Evolutionary conservation across 2,797 vertebrate species (phyloP).

Genomic region (Hippocampus kuda): DNA sequence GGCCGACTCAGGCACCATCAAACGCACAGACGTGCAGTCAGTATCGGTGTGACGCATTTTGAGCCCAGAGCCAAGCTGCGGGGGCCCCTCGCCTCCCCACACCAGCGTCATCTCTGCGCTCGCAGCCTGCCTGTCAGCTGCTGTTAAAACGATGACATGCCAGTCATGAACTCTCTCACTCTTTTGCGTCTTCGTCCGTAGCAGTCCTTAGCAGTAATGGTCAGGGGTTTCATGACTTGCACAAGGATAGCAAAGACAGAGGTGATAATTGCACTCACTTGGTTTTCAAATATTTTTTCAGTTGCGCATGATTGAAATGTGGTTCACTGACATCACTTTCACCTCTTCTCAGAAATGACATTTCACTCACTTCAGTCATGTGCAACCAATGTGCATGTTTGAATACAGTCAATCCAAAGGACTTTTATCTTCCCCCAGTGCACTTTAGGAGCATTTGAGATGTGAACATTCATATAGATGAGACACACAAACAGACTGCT

Average conservation of each 20-base stretch:
- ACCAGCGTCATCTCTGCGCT: conserved; percentile 56
- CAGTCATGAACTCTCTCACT: not conserved
- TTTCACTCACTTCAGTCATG: too few species aligned
- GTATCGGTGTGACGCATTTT: conserved; percentile 27
- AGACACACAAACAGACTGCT: too few species aligned
- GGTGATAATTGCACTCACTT: not conserved
- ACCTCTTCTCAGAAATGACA: too few species aligned
- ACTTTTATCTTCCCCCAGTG: too few species aligned
- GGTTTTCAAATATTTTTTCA: too few species aligned
- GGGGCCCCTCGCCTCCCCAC: conserved; percentile 38
- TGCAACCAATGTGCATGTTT: too few species aligned
- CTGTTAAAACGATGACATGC: conserved; percentile 48
- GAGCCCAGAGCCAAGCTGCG: conserved; percentile 43
- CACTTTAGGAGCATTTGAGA: too few species aligned
- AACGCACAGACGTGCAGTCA: conserved; percentile 10
- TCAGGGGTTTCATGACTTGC: not conserved
- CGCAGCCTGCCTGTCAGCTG: conserved; percentile 60
- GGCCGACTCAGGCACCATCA: conserved; percentile 28
- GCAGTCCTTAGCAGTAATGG: not conserved
- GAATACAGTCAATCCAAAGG: too few species aligned
- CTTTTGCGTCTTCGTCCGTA: conserved; percentile 7
- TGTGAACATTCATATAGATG: too few species aligned
- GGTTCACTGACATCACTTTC: too few species aligned
- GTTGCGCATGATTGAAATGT: too few species aligned
- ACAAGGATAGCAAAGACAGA: not conserved